These are phyloP conservation scores for Spilosoma lubricipeda DNA, from an alignment of 2,888 invertebrate genomes.

Conservation along the genomic window DNA sequence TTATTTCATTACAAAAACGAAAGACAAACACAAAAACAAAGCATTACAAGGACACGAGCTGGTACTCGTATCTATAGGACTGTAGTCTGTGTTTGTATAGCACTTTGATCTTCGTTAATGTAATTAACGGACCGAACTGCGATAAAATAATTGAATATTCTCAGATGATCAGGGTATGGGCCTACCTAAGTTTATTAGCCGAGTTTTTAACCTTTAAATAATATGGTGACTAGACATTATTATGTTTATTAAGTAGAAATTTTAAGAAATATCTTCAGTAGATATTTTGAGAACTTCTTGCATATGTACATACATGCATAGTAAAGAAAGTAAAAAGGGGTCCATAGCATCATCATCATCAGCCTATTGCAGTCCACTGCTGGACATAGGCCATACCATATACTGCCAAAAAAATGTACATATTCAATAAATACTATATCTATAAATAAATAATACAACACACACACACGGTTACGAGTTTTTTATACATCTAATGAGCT, in stretches of 20 bases:
- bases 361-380: too few species aligned
- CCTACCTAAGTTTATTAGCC: neutral
- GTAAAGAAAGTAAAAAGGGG: too few species aligned
- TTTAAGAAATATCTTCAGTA: too few species aligned
- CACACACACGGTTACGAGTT: too few species aligned
- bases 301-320: too few species aligned
- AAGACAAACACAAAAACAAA: constrained; percentile 13
- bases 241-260: neutral
- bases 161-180: neutral
- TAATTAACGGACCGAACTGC: constrained; percentile 45
- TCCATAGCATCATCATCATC: too few species aligned
- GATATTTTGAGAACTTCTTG: too few species aligned
- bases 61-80: neutral
- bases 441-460: too few species aligned
- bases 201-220: neutral
- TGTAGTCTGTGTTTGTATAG: constrained; percentile 10
- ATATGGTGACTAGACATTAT: neutral
- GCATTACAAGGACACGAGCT: neutral
- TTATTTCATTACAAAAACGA: constrained; percentile 23
- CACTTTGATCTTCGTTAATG: constrained; percentile 50
- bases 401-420: too few species aligned
- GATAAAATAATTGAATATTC: constrained; percentile 21
- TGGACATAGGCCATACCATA: too few species aligned
- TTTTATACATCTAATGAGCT: too few species aligned
- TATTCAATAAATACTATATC: too few species aligned